Evolutionary conservation across 2,888 invertebrate species (phyloP).

Genomic region (Zaprionus lineosus): DNA sequence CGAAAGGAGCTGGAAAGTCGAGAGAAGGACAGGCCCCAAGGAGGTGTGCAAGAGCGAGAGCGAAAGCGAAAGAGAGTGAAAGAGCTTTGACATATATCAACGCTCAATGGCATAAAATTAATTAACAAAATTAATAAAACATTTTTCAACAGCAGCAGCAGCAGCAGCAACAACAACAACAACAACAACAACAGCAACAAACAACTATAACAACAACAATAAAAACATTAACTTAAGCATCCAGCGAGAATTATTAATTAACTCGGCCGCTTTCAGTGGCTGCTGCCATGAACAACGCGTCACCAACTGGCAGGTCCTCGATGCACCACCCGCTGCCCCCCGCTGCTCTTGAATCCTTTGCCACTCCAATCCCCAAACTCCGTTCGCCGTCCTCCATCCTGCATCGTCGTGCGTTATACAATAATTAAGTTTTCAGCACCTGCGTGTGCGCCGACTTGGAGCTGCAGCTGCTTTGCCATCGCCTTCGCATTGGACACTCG

Average conservation of each 20-base stretch:
- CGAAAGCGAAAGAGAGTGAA: constrained; percentile 6
- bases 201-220: constrained; percentile 16
- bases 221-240: constrained; percentile 31
- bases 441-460: constrained; percentile 59
- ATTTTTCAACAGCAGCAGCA: constrained; percentile 44
- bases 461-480: constrained; percentile 36
- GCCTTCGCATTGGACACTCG: constrained; percentile 18
- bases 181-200: constrained; percentile 33
- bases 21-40: not conserved
- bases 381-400: constrained; percentile 17
- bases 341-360: too few species aligned
- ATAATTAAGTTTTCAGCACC: constrained; percentile 79
- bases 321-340: constrained; percentile 1
- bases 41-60: not conserved
- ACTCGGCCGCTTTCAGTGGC: constrained; percentile 54
- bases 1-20: not conserved
- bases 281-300: constrained; percentile 37
- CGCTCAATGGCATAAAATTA: constrained; percentile 66
- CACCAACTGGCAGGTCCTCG: constrained; percentile 23
- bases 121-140: constrained; percentile 78
- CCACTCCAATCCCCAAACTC: not conserved
- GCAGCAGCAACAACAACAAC: constrained; percentile 9
- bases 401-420: constrained; percentile 68
- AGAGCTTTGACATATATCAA: constrained; percentile 64
- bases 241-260: constrained; percentile 68